phyloP scores from a whole-genome alignment of 30 jellyfish, hydroid and myxozoan genomes.

The Morbakka virulenta region DNA sequence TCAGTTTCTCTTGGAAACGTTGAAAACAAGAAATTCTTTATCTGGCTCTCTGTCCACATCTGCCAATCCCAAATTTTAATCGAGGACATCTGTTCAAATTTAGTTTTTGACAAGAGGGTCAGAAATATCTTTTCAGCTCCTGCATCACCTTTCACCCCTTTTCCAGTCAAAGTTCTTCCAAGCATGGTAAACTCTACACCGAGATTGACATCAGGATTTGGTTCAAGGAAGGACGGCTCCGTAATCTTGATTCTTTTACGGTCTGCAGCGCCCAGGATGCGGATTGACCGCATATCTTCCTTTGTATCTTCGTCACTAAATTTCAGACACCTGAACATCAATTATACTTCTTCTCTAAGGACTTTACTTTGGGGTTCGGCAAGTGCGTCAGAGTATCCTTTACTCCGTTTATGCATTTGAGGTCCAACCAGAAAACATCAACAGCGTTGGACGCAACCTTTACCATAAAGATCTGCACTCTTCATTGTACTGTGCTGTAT shows the following conservation, averaged over 20 bases:
- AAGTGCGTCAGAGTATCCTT: constrained; percentile 35
- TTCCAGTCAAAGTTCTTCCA: constrained; percentile 55
- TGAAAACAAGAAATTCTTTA: constrained; percentile 28
- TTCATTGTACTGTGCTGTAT: no score
- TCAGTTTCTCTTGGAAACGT: constrained; percentile 18
- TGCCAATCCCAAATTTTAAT: constrained; percentile 45
- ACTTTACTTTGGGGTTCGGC: constrained; percentile 33
- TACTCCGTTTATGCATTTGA: constrained; percentile 36
- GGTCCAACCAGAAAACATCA: constrained; percentile 1
- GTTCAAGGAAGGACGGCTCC: constrained; percentile 53
- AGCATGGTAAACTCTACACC: constrained; percentile 64
- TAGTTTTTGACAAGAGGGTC: no score
- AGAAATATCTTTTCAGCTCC: constrained; percentile 23
- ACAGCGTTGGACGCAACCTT: not conserved
- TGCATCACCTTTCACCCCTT: constrained; percentile 20
- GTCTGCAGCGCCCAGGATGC: constrained; percentile 49
- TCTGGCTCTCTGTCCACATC: no score
- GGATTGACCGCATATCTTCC: constrained; percentile 53
- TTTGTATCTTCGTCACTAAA: no score
- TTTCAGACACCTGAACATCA: no score
- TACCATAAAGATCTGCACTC: not conserved
- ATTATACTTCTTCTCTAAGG: constrained; percentile 25
- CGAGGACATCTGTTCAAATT: constrained; percentile 53
- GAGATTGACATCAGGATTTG: no score
- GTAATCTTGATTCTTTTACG: constrained; percentile 45